Percentiles rank a stretch among this genome's conserved stretches.
These are phyloP conservation scores for Enteromius radiatus DNA, from an alignment of 2,797 vertebrate species.

Conservation along the genomic window DNA sequence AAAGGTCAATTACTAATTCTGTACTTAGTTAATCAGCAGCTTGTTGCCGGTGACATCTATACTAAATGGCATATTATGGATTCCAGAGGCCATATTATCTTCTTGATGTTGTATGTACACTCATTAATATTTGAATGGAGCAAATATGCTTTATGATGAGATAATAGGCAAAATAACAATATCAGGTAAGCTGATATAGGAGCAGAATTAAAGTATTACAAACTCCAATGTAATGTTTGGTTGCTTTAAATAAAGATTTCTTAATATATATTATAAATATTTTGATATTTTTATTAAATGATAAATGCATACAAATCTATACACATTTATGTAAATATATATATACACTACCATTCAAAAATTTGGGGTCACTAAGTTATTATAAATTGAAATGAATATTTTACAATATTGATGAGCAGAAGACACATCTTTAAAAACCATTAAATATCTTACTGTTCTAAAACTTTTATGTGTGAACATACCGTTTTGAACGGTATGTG, in stretches of 20 bases:
- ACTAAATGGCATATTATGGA: conserved; percentile 80
- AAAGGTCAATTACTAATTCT: conserved; percentile 89
- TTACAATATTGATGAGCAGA: too few species aligned
- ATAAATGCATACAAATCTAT: not conserved
- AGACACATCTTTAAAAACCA: too few species aligned
- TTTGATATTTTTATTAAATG: not conserved
- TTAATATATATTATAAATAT: not conserved
- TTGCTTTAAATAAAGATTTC: not conserved
- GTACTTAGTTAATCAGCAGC: conserved; percentile 87
- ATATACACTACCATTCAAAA: too few species aligned
- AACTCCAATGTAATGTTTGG: not conserved
- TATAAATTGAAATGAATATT: too few species aligned
- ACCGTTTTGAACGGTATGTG: too few species aligned
- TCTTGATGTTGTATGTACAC: conserved; percentile 69
- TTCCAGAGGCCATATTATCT: conserved; percentile 65
- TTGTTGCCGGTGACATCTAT: conserved; percentile 79
- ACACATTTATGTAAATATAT: not conserved
- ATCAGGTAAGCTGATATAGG: not conserved
- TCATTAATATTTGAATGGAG: conserved; percentile 20
- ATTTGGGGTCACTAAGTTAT: too few species aligned
- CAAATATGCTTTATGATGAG: not conserved
- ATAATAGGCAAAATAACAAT: conserved; percentile 4
- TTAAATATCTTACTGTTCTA: too few species aligned
- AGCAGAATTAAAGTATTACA: not conserved
- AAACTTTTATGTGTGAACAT: too few species aligned